Conservation (phyloP, 2,888 invertebrate species). For the Xestia c-nigrum region DNA sequence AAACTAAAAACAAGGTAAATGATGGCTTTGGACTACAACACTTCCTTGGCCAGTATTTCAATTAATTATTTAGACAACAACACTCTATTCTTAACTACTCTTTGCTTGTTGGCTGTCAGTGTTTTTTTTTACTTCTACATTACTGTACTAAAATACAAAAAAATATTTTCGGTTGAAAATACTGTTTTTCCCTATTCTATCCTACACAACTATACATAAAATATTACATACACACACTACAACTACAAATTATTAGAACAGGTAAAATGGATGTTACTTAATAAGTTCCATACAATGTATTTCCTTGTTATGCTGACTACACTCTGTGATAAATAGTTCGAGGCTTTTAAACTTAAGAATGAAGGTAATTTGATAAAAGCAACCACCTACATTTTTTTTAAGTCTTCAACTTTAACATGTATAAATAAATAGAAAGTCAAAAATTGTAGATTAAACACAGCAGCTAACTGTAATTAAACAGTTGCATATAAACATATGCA, state of each 20-base stretch:
- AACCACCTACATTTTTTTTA: neutral
- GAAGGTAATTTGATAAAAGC: neutral
- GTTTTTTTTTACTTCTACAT: neutral
- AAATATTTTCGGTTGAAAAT: neutral
- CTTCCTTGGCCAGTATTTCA: too few species aligned
- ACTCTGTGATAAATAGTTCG: too few species aligned
- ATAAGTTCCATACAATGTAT: neutral
- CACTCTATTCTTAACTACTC: too few species aligned
- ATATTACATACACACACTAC: neutral
- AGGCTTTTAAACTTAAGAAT: neutral
- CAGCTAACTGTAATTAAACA: neutral
- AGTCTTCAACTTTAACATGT: neutral
- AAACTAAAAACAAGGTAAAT: too few species aligned
- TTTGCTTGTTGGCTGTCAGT: too few species aligned
- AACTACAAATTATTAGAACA: neutral
- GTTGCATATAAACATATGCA: neutral
- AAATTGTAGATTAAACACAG: neutral
- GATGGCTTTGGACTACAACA: too few species aligned
- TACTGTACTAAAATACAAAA: neutral
- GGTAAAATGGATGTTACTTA: conserved; percentile 3
- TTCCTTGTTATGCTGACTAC: conserved; percentile 11
- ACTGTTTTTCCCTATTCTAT: neutral
- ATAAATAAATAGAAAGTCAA: neutral
- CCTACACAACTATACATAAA: too few species aligned
- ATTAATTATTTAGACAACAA: too few species aligned